Conservation (phyloP, 2,888 invertebrate species). For the Rapana venosa region DNA sequence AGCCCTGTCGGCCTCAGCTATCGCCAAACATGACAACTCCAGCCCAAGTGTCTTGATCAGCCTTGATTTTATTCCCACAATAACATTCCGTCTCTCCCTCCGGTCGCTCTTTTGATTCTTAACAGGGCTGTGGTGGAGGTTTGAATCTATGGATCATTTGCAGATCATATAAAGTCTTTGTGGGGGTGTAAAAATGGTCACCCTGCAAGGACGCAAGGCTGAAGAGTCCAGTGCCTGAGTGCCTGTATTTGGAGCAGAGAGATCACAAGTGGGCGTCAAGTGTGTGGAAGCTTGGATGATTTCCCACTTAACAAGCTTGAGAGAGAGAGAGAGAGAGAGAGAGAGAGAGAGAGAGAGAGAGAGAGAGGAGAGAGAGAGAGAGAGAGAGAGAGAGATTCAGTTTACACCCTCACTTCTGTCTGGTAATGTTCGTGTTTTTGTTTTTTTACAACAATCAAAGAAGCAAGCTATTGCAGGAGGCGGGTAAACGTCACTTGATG, state of each 20-base stretch:
- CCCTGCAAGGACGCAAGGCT: slow-evolving; percentile 3
- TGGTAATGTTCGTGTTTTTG: too few relatives aligned
- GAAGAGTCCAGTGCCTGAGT: not conserved
- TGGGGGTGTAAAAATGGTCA: slow-evolving; percentile 26
- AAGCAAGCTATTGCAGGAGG: too few relatives aligned
- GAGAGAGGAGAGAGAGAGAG: too few relatives aligned
- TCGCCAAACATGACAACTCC: slow-evolving; percentile 27
- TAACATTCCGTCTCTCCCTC: slow-evolving; percentile 16
- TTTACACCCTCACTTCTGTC: too few relatives aligned
- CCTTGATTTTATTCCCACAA: not conserved
- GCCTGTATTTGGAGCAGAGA: slow-evolving; percentile 20
- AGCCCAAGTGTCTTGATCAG: slow-evolving; percentile 22
- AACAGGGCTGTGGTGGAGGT: not conserved
- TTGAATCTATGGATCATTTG: slow-evolving; percentile 30
- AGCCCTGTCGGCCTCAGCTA: slow-evolving; percentile 32
- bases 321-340: too few relatives aligned
- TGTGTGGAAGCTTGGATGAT: slow-evolving; percentile 7
- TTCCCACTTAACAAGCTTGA: not conserved
- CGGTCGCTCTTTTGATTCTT: slow-evolving; percentile 13
- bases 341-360: too few relatives aligned
- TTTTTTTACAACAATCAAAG: too few relatives aligned
- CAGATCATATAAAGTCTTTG: slow-evolving; percentile 28
- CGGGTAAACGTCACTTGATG: too few relatives aligned
- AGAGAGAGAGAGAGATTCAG: too few relatives aligned
- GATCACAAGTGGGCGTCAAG: slow-evolving; percentile 33